Evolutionary conservation across 2,113 vertebrate genomes (phyloP), one percentile per base, ranked within the genome.

Genomic region (Gallinago jamesoni): DNA sequence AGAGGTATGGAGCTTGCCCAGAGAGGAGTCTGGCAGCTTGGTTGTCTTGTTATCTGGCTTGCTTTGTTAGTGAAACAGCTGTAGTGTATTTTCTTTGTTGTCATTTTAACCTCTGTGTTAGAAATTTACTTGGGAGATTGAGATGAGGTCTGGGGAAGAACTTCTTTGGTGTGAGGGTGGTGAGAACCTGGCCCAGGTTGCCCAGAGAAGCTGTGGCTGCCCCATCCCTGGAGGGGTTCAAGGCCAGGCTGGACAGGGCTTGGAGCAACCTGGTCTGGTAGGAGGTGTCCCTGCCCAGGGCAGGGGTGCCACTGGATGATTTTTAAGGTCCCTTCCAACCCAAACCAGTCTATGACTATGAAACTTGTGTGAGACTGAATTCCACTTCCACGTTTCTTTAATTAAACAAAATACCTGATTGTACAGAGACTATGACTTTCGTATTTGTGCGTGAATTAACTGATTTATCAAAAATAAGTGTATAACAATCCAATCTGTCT

Each of bases 401-500:
- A 15, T 66, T 67, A 22, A 50, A 24, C 4, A 3, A 63, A 53
- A 7, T 33, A 45, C 1, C 0, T 22, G 37, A 14, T n/a, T 64
- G 23, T 24, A 6, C 41, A 39, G 47, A 76, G 24, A 12, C 15
- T 12, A 4, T 45, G 45, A 31, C 35, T 45, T 55, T 59, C 18
- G 55, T 68, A 4, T 12, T 37, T 50, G 25, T 43, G 52, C 70
- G 74, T 41, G 69, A 62, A 24, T 89, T 8, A 3, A 55, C 20
- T 79, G 35, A 33, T 75, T 35, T 21, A 24, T 59, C 74, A 59
- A 18, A 66, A 81, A 8, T 5, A 43, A 23, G 20, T 17, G 5
- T 30, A 0, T 52, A 47, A 24, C 30, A 56, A 6, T 41, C 53
- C 39, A 12, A 0, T 68, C 2, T 0, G 6, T 15, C 62, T 50